Evolutionary conservation across 2,888 invertebrate genomes (phyloP), one percentile per base, ranked within the genome.

Genomic region (Caenorhabditis sp.): DNA sequence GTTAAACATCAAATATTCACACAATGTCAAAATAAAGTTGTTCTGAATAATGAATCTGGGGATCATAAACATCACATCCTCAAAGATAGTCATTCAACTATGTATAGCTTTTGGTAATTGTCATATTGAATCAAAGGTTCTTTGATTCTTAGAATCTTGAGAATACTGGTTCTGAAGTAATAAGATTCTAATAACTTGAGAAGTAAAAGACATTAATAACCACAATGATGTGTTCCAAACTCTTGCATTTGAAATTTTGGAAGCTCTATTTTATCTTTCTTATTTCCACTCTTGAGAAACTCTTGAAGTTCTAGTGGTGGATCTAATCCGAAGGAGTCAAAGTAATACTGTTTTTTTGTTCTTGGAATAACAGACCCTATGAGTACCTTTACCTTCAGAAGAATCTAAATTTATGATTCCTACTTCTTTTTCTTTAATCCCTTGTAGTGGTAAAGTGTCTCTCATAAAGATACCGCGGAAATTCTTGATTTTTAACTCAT

Each of bases 381-480:
- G 67, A 62, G 67, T 67, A 26, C 67, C 67, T 23, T 49, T 43
- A 65, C 23, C 31, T 31, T 60, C 38, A 56, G 36, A 25, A 25
- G 65, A 66, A 49, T 70, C 70, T 12, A 70, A 50, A 61, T 70
- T 70, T n/a, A 70, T 59, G 53, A 66, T 70, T 52, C 66, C 70
- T 14, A 66, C 66, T 70, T 72, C 67, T 56, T 53, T 50, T 26
- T 38, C 43, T 31, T n/a, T 27, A 31, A 43, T 53, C 10, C 36
- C 36, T 56, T 71, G 31, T 52, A 53, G 36, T 38, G 71, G 71
- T 14, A 71, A 43, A 59, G 59, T 53, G 57, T 73, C 73, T 65
- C 73, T 43, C 73, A 73, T 73, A 58, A 68, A 73, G 27, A 73
- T 38, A 21, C 71, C 71, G 5, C 71, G 60, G 60, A 71, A 72